Evolutionary conservation across 2,888 invertebrate species (phyloP).

Genomic region (Brassicogethes aeneus): DNA sequence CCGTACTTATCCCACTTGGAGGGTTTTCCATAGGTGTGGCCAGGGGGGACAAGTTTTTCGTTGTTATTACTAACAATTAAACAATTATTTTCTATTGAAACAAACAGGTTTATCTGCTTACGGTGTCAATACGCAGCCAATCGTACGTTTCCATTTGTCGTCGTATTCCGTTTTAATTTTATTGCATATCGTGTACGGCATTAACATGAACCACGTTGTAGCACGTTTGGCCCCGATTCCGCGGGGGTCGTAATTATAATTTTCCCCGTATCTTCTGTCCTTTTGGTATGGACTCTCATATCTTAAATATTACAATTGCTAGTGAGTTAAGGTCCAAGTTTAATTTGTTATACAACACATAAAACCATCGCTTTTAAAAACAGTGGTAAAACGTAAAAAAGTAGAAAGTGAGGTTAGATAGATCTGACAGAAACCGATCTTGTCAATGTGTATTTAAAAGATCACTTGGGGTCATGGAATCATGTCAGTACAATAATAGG

Average conservation of each 20-base stretch:
- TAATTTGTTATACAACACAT: too few relatives aligned
- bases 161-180: constrained; percentile 41
- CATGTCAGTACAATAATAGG: too few relatives aligned
- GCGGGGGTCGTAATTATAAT: constrained; percentile 40
- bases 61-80: constrained; percentile 38
- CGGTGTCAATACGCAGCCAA: constrained; percentile 43
- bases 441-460: too few relatives aligned
- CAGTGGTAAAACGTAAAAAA: too few relatives aligned
- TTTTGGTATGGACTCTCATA: constrained; percentile 38
- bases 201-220: constrained; percentile 35
- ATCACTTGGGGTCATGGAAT: too few relatives aligned
- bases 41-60: constrained; percentile 40
- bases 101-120: constrained; percentile 16
- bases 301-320: constrained; percentile 15
- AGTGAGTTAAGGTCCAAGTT: too few relatives aligned
- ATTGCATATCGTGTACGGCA: constrained; percentile 34
- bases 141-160: constrained; percentile 33
- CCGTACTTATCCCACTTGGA: constrained; percentile 37
- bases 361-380: too few relatives aligned
- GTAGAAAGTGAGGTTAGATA: too few relatives aligned
- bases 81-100: constrained; percentile 3
- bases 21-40: constrained; percentile 43
- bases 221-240: constrained; percentile 44
- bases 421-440: too few relatives aligned
- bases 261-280: constrained; percentile 42